phyloP scores from a whole-genome alignment of 2,888 invertebrate species.

The Ophion slaviceki region DNA sequence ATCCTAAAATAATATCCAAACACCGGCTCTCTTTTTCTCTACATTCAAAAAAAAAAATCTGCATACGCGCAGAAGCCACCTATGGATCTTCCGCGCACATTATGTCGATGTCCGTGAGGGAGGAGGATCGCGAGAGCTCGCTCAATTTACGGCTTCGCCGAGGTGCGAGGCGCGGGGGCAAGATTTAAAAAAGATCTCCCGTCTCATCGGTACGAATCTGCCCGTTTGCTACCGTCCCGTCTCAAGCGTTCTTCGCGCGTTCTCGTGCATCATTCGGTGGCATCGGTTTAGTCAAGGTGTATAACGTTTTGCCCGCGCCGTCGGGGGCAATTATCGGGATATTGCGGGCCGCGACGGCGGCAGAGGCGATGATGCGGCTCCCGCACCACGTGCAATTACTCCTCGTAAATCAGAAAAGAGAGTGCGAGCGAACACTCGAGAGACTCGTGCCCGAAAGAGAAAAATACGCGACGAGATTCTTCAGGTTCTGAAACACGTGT shows the following conservation, averaged over 20 bases:
- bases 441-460: slow-evolving; percentile 43
- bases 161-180: slow-evolving; percentile 33
- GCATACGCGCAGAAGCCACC: slow-evolving; percentile 4
- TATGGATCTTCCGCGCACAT: slow-evolving; percentile 32
- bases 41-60: slow-evolving; percentile 19
- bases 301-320: slow-evolving; percentile 63
- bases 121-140: slow-evolving; percentile 39
- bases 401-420: slow-evolving; percentile 73
- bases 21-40: background rate
- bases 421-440: slow-evolving; percentile 39
- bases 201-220: slow-evolving; percentile 58
- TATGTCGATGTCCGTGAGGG: slow-evolving; percentile 27
- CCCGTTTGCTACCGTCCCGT: slow-evolving; percentile 50
- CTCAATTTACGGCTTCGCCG: slow-evolving; percentile 51
- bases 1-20: slow-evolving; percentile 33
- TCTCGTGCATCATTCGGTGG: slow-evolving; percentile 48
- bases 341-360: slow-evolving; percentile 48
- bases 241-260: slow-evolving; percentile 1
- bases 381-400: slow-evolving; percentile 73
- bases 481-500: background rate
- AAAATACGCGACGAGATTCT: slow-evolving; percentile 27
- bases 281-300: slow-evolving; percentile 64
- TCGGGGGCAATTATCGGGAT: slow-evolving; percentile 68
- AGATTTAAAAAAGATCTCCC: slow-evolving; percentile 46
- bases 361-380: slow-evolving; percentile 70